Evolutionary conservation across 2,888 invertebrate species (phyloP).

Genomic region (Ptilodon capucinus): DNA sequence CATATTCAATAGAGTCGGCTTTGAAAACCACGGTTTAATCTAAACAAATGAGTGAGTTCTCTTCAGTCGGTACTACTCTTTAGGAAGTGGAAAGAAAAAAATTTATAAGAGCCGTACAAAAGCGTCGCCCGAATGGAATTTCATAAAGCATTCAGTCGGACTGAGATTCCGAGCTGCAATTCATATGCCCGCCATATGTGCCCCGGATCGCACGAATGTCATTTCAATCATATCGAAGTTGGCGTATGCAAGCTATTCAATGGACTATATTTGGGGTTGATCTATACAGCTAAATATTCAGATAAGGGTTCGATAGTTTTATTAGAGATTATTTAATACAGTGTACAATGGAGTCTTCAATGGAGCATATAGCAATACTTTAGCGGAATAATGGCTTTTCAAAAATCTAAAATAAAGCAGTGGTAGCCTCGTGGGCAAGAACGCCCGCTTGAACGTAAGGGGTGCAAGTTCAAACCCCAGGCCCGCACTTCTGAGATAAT

Average conservation of each 20-base stretch:
- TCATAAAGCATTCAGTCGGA: slow-evolving; percentile 20
- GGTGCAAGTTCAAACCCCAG: too few species aligned
- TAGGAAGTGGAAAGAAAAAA: slow-evolving; percentile 2
- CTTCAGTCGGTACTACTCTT: too few species aligned
- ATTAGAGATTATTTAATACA: too few species aligned
- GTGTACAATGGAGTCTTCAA: too few species aligned
- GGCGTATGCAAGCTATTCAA: not conserved
- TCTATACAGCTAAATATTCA: not conserved
- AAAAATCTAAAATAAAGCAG: too few species aligned
- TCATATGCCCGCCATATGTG: slow-evolving; percentile 12
- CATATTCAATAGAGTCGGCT: slow-evolving; percentile 16
- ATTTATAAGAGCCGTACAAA: slow-evolving; percentile 7
- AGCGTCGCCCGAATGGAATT: slow-evolving; percentile 19
- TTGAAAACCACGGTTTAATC: slow-evolving; percentile 12
- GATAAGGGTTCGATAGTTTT: not conserved
- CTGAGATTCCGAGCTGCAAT: slow-evolving; percentile 11
- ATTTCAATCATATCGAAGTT: slow-evolving; percentile 2
- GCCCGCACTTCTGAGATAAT: too few species aligned
- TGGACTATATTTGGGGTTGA: not conserved
- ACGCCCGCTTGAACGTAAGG: too few species aligned
- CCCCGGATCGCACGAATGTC: slow-evolving; percentile 12
- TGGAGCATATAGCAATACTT: too few species aligned
- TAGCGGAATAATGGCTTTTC: too few species aligned
- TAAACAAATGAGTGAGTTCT: slow-evolving; percentile 1
- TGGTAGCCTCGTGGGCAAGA: too few species aligned